Base-by-base conservation (phyloP, 1,140 invertebrate species). In the Samia ricini region DNA sequence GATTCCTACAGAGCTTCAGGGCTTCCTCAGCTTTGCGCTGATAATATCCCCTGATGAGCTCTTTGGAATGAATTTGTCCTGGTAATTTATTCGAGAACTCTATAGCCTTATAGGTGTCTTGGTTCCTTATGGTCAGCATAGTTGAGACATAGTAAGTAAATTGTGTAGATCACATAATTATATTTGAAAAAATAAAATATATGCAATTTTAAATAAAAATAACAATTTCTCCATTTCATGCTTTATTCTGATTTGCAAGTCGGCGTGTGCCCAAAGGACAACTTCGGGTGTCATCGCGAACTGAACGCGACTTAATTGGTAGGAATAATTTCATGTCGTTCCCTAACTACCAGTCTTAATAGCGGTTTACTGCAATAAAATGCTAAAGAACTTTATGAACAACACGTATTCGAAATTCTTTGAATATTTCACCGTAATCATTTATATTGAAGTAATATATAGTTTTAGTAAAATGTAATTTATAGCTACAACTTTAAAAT, bases 241-340 rank as follows among this genome's bases (percentile, higher is more conserved):
- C 56, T 19, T 42, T 57, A 29, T 57, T 64, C 65, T 52, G 58
- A 62, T 70, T 72, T 69, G 70, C 66, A 64, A 67, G 58, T 68
- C 51, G 50, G 70, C 73, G 64, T 74, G 65, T 77, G 73, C 72
- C 69, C 66, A 79, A 76, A 71, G 70, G 67, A 79, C 69, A 74
- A 72, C 65, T 72, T 68, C 55, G 52, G 64, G 72, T 81, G 73
- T 81, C 77, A 76, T 81, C 73, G 64, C 60, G 56, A 26, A 64
- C 61, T 62, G 60, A 60, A 61, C 68, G 66, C 60, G 49, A 72
- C 66, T 79, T 81, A 81, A 81, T 81, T 81, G 76, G 72, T 61
- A 64, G 60, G 61, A 74, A 74, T 73, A 79, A 77, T 77, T 79
- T 81, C 66, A 71, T 69, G 69, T 74, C 67, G 64, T 68, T 60